Evolutionary conservation across 64 coral and sea anemone genomes (phyloP), one percentile per base, ranked within the genome.

Genomic region (Pocillopora damicornis): DNA sequence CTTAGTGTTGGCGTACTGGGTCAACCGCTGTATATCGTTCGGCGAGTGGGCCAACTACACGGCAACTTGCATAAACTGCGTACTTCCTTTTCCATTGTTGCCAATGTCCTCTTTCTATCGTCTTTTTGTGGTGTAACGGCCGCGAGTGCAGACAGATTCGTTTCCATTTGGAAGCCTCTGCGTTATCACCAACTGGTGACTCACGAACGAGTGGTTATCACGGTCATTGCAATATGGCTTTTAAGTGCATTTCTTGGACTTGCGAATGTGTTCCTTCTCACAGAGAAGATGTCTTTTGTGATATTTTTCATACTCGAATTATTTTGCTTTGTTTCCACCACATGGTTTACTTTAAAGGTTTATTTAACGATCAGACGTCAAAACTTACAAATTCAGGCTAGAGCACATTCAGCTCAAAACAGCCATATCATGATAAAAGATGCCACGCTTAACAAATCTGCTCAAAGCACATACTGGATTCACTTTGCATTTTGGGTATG

Each of bases 341-440:
- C 79, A 35, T 9, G 35, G 34, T 18, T 26, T n/a, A 37, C 58
- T 36, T 81, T 30, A 14, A 37, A 81, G 59, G 63, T 81, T 37
- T 81, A 81, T 81, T 20, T 81, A 11, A 81, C 79, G 1, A 23
- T 81, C 13, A 81, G 59, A 81, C 59, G 79, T 1, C 79, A 81
- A 59, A 63, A 81, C 2, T 16, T 63, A 18, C 59, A 63, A 36
- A 63, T 81, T 30, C 14, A 35, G 10, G 16, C 26, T 15, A 23
- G 36, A 15, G 25, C 6, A 14, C 59, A 81, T 17, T 26, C 14
- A 35, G 3, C 63, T 35, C 12, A 9, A 2, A 26, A 79, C 12
- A 61, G 22, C 13, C 26, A 9, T 15, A 26, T 63, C n/a, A 20
- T 12, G 11, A 15, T 23, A 71, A 23, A 71, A n/a, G 11, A 11